These are phyloP conservation scores for Graptemys geographica DNA, from an alignment of 2,797 vertebrate species.

Conservation along the genomic window DNA sequence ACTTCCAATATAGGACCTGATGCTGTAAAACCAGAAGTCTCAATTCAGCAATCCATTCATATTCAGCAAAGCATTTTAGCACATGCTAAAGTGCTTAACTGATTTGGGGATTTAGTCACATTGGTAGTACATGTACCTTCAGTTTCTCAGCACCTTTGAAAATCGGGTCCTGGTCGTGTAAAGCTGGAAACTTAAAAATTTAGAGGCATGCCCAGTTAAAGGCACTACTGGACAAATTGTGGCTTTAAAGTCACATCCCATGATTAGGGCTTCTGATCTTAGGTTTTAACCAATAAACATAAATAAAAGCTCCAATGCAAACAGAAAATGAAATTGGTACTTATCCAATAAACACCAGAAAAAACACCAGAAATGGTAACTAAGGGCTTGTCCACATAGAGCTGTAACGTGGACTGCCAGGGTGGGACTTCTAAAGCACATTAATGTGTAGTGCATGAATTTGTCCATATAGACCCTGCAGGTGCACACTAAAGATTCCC, in stretches of 20 bases:
- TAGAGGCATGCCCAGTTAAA: background rate
- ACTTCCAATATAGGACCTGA: background rate
- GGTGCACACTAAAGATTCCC: background rate
- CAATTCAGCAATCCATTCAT: background rate
- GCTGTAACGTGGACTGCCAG: background rate
- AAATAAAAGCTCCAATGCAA: background rate
- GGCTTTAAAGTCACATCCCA: background rate
- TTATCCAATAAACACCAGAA: background rate
- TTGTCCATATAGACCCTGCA: background rate
- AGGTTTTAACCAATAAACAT: background rate
- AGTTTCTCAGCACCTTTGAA: background rate
- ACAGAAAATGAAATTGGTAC: background rate
- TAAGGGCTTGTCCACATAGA: background rate
- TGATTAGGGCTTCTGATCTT: background rate
- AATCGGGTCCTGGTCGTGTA: rapidly evolving
- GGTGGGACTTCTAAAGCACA: background rate
- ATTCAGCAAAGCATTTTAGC: background rate
- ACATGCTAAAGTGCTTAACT: rapidly evolving
- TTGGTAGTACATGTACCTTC: background rate
- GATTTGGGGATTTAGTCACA: background rate
- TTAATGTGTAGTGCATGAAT: background rate
- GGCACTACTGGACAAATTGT: rapidly evolving
- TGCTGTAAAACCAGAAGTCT: background rate
- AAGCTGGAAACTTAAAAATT: background rate
- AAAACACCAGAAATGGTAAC: background rate